These are phyloP conservation scores for Zootoca vivipara DNA, from an alignment of 2,113 vertebrate genomes.

Conservation along the genomic window DNA sequence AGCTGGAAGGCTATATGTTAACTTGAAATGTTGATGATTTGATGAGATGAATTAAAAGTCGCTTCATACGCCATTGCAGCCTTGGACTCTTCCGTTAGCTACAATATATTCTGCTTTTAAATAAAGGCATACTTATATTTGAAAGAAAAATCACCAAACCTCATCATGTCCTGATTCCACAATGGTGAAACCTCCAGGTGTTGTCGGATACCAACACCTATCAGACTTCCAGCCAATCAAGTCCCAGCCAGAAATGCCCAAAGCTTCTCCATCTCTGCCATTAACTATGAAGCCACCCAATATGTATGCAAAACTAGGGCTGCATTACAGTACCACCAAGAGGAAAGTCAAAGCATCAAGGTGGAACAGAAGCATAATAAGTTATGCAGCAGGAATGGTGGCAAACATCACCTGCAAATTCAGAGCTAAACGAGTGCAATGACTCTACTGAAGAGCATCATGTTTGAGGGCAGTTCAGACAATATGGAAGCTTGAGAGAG, in stretches of 20 bases:
- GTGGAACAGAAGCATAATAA: background rate
- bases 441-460: background rate
- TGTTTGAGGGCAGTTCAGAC: background rate
- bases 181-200: too few species aligned
- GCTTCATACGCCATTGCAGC: background rate
- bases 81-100: background rate
- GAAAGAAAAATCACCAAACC: background rate
- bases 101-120: background rate
- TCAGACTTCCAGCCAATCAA: too few species aligned
- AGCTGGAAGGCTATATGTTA: conserved; percentile 22
- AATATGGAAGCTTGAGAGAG: background rate
- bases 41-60: conserved; percentile 20
- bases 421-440: background rate
- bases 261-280: background rate
- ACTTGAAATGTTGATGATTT: conserved; percentile 14
- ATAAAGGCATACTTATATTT: background rate
- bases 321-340: background rate
- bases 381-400: background rate
- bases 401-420: background rate
- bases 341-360: background rate
- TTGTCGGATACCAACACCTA: too few species aligned
- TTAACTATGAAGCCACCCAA: background rate
- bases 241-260: too few species aligned
- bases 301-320: background rate
- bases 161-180: background rate